Conservation (phyloP, 2,797 vertebrate species). For the Hyperoplus immaculatus region DNA sequence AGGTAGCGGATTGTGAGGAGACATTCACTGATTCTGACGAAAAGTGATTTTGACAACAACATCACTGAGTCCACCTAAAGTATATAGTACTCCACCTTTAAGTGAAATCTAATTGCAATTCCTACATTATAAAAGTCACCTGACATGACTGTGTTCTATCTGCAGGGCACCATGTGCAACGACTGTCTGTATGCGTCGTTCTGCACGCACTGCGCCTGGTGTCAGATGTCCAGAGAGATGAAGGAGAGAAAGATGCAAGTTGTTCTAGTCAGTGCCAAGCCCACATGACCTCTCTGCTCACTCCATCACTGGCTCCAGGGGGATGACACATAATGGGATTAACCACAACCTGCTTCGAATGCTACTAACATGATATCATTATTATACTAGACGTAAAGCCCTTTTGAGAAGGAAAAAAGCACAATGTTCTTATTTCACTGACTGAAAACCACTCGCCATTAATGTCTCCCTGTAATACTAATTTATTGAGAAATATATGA, state of each 20-base stretch:
- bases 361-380: neutral
- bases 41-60: too few relatives aligned
- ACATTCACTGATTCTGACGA: too few relatives aligned
- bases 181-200: constrained; percentile 77
- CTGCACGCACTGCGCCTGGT: constrained; percentile 79
- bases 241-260: constrained; percentile 64
- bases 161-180: constrained; percentile 73
- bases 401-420: neutral
- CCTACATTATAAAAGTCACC: neutral
- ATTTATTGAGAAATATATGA: neutral
- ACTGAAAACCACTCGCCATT: neutral
- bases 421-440: neutral
- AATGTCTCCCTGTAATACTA: neutral
- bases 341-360: neutral
- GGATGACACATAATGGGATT: neutral
- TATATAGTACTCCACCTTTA: too few relatives aligned
- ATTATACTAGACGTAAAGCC: too few relatives aligned
- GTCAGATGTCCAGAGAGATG: constrained; percentile 86
- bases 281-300: constrained; percentile 21
- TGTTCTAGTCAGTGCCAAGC: constrained; percentile 64
- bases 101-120: too few relatives aligned
- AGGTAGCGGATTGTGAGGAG: too few relatives aligned
- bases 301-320: too few relatives aligned
- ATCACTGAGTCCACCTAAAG: too few relatives aligned
- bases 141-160: neutral